Conservation (phyloP, 2,113 vertebrate species). For the Actinemys pallida region DNA sequence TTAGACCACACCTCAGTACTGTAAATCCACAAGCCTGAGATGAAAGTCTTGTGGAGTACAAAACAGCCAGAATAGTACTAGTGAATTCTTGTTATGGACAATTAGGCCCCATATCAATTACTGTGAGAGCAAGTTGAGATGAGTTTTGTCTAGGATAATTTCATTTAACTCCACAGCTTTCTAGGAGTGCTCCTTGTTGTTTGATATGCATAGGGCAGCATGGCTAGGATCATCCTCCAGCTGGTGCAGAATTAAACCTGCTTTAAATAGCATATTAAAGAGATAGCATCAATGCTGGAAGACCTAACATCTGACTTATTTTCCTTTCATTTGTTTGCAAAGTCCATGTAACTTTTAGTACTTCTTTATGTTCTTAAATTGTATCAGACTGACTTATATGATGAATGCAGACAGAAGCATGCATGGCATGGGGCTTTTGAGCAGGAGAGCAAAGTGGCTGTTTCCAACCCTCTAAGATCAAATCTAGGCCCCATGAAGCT, state of each 20-base stretch:
- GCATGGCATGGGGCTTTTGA: background rate
- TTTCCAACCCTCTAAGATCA: accelerated
- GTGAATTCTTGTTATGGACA: slow-evolving; percentile 8
- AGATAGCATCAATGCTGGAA: accelerated
- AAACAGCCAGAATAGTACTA: background rate
- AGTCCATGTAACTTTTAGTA: background rate
- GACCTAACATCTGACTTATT: background rate
- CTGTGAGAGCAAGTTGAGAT: slow-evolving; percentile 6
- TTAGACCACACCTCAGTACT: background rate
- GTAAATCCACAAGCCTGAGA: accelerated
- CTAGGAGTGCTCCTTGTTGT: background rate
- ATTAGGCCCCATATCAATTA: slow-evolving; percentile 2
- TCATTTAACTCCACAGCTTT: slow-evolving; percentile 3
- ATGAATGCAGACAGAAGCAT: accelerated
- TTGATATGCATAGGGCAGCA: background rate
- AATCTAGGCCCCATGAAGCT: accelerated
- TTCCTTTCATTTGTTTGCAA: background rate
- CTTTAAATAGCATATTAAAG: background rate
- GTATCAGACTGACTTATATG: accelerated
- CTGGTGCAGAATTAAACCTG: slow-evolving; percentile 24
- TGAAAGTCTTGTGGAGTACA: background rate
- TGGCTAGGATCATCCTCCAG: slow-evolving; percentile 1
- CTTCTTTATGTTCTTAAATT: background rate
- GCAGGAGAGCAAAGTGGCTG: background rate
- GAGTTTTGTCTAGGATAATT: background rate